These are phyloP conservation scores for Drosophila ercepeae DNA, from an alignment of 1,140 invertebrate genomes.

Conservation along the genomic window DNA sequence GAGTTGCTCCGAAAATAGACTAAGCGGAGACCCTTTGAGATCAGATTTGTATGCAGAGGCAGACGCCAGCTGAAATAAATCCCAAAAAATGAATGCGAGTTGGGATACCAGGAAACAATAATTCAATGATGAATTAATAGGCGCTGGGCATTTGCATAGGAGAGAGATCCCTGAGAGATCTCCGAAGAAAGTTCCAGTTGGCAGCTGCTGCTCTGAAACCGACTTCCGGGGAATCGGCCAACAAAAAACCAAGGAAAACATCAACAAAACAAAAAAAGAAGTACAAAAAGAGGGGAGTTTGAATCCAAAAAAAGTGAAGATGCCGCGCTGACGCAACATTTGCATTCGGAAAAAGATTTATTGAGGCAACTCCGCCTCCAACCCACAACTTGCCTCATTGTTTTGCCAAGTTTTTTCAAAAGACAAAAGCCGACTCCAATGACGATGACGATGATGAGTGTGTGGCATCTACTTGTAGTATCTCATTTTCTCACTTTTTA, in stretches of 20 bases:
- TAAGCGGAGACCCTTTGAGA: conserved; percentile 11
- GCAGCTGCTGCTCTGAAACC: conserved; percentile 63
- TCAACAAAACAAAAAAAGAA: conserved; percentile 34
- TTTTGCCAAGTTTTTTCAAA: conserved; percentile 65
- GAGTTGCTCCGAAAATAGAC: conserved; percentile 26
- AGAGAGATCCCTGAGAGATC: conserved; percentile 19
- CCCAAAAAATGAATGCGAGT: conserved; percentile 30
- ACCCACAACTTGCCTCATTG: conserved; percentile 31
- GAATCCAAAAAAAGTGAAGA: conserved; percentile 25
- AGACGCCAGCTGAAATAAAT: conserved; percentile 35
- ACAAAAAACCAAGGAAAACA: conserved; percentile 54
- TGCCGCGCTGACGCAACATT: conserved; percentile 66
- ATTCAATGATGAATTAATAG: conserved; percentile 76
- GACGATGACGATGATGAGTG: conserved; percentile 42
- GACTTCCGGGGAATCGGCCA: conserved; percentile 68
- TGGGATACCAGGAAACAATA: conserved; percentile 40
- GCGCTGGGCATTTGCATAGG: conserved; percentile 52
- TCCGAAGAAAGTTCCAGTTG: conserved; percentile 28
- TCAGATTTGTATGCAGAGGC: conserved; percentile 36
- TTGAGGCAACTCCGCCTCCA: conserved; percentile 40
- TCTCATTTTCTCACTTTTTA: conserved; percentile 35
- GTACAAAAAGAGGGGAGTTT: conserved; percentile 10
- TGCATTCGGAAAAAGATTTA: conserved; percentile 78
- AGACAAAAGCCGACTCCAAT: conserved; percentile 58
- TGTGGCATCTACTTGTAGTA: conserved; percentile 30